Conservation (phyloP, 2,888 invertebrate species). For the Malthinus flaveolus region DNA sequence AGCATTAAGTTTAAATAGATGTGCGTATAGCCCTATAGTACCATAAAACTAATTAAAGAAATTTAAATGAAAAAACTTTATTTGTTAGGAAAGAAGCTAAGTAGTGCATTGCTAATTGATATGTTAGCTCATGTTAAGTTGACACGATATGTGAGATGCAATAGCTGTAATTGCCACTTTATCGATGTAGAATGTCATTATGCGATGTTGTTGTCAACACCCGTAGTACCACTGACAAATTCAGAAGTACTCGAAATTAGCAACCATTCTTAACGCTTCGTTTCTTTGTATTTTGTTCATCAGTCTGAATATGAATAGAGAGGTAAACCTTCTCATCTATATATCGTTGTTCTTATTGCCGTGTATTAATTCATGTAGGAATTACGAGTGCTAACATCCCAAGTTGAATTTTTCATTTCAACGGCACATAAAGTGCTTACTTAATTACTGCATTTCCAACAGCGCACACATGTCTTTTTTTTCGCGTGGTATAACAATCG, state of each 20-base stretch:
- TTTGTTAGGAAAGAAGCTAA: no score
- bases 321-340: no score
- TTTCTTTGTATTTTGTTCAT: conserved; percentile 7
- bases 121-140: conserved; percentile 21
- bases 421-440: background rate
- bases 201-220: conserved; percentile 27
- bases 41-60: no score
- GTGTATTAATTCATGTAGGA: conserved; percentile 7
- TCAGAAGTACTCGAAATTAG: conserved; percentile 37
- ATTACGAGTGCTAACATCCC: background rate
- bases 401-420: background rate
- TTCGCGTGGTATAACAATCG: no score
- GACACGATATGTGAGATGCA: conserved; percentile 31
- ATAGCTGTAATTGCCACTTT: conserved; percentile 47
- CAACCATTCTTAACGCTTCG: conserved; percentile 38
- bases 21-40: no score
- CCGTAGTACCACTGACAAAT: conserved; percentile 17
- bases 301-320: conserved; percentile 2
- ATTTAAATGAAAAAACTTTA: no score
- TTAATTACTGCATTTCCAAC: no score
- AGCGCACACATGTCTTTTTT: no score
- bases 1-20: no score
- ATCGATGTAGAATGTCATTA: conserved; percentile 45
- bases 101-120: conserved; percentile 8
- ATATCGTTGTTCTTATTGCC: conserved; percentile 7